phyloP scores from a whole-genome alignment of 2,797 vertebrate genomes.

The Smutsia gigantea region DNA sequence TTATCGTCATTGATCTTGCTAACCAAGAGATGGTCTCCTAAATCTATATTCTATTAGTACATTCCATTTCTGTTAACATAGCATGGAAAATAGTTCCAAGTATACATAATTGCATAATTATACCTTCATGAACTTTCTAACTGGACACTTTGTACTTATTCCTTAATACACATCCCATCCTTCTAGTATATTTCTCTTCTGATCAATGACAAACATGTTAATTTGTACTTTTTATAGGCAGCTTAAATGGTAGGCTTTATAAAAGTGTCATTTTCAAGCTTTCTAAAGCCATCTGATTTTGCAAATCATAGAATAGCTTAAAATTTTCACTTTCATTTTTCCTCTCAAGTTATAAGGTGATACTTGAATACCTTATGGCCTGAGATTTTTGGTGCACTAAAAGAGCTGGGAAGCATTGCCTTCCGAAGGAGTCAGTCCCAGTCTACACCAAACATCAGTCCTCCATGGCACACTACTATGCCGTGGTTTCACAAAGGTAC shows the following conservation, averaged over 20 bases:
- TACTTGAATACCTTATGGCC: not conserved
- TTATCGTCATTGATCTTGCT: not conserved
- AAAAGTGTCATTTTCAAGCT: not conserved
- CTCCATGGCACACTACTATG: too few relatives aligned
- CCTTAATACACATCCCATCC: not conserved
- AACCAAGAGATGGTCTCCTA: not conserved
- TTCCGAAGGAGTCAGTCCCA: not conserved
- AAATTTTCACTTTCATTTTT: not conserved
- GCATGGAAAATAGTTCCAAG: not conserved
- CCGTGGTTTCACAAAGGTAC: not conserved
- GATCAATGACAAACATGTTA: not conserved
- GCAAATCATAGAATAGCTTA: not conserved
- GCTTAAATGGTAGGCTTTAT: not conserved
- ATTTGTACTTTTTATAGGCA: not conserved
- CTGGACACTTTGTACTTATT: not conserved
- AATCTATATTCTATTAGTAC: not conserved
- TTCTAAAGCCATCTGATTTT: not conserved
- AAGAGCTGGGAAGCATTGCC: not conserved
- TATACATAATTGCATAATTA: not conserved
- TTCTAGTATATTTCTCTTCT: not conserved
- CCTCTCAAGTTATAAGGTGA: not conserved
- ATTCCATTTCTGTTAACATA: not conserved
- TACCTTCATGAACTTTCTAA: not conserved
- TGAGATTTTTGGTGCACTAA: not conserved
- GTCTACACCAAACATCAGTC: not conserved